phyloP scores from a whole-genome alignment of 1,140 invertebrate genomes.

The Drosophila micromelanica region DNA sequence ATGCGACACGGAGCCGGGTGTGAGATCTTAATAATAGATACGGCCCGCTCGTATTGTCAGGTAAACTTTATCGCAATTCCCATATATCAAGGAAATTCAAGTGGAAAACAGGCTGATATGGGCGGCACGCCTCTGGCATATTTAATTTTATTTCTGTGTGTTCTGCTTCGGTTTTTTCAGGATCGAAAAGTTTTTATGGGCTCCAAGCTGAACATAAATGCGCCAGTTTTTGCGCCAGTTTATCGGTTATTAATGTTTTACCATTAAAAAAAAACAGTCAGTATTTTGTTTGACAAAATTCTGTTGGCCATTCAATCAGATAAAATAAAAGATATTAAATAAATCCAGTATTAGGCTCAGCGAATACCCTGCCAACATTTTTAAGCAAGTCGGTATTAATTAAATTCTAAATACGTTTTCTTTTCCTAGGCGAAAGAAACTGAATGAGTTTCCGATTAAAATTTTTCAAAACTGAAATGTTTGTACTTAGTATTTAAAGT shows the following conservation, averaged over 20 bases:
- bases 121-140: conserved; percentile 28
- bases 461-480: too few relatives aligned
- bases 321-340: not conserved
- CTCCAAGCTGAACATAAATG: conserved; percentile 35
- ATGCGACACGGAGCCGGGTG: conserved; percentile 42
- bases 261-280: conserved; percentile 14
- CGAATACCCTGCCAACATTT: conserved; percentile 2
- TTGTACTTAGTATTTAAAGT: too few relatives aligned
- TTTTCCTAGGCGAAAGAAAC: too few relatives aligned
- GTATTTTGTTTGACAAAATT: conserved; percentile 31
- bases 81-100: conserved; percentile 78
- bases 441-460: too few relatives aligned
- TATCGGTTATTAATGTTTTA: conserved; percentile 67
- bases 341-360: not conserved
- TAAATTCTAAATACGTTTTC: not conserved
- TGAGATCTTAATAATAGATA: conserved; percentile 80
- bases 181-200: conserved; percentile 7
- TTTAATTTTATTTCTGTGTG: conserved; percentile 19
- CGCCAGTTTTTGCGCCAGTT: conserved; percentile 55
- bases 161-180: not conserved
- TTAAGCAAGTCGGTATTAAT: not conserved
- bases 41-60: conserved; percentile 61
- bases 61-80: conserved; percentile 65
- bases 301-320: not conserved
- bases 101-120: conserved; percentile 31